phyloP scores from a whole-genome alignment of 30 jellyfish, hydroid and myxozoan species.

The Aurelia sp. region DNA sequence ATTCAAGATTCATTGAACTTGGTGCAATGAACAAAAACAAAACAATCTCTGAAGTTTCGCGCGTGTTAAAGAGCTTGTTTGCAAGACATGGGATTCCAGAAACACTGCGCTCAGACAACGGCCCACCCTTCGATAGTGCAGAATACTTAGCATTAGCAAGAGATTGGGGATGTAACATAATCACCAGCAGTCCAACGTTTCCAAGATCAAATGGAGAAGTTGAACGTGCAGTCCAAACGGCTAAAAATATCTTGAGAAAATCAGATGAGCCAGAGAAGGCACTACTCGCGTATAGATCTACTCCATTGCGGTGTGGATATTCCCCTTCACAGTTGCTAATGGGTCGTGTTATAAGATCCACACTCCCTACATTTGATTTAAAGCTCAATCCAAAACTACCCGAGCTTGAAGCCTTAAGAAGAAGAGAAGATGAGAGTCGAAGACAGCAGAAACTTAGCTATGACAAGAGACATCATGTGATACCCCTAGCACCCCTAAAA shows the following conservation, averaged over 20 bases:
- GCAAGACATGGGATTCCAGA: constrained; percentile 69
- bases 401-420: constrained; percentile 14
- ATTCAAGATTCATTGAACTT: constrained; percentile 52
- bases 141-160: constrained; percentile 28
- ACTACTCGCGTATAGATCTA: constrained; percentile 60
- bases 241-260: constrained; percentile 33
- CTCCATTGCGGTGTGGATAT: constrained; percentile 53
- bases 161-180: constrained; percentile 36
- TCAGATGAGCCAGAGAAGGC: constrained; percentile 53
- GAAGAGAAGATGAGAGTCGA: constrained; percentile 39
- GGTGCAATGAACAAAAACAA: constrained; percentile 38
- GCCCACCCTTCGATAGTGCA: constrained; percentile 56
- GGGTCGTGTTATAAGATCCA: constrained; percentile 45
- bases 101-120: constrained; percentile 51
- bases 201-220: constrained; percentile 70
- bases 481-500: constrained; percentile 23
- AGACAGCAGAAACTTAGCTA: constrained; percentile 36
- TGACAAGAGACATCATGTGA: constrained; percentile 50
- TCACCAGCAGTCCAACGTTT: constrained; percentile 50
- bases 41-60: constrained; percentile 17
- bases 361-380: constrained; percentile 16
- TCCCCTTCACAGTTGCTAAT: constrained; percentile 33
- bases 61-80: constrained; percentile 18
- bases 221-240: constrained; percentile 68
- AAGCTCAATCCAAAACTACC: constrained; percentile 23